Base-by-base conservation (phyloP, 2,113 vertebrate species). In the Sphaerodactylus townsendi region DNA sequence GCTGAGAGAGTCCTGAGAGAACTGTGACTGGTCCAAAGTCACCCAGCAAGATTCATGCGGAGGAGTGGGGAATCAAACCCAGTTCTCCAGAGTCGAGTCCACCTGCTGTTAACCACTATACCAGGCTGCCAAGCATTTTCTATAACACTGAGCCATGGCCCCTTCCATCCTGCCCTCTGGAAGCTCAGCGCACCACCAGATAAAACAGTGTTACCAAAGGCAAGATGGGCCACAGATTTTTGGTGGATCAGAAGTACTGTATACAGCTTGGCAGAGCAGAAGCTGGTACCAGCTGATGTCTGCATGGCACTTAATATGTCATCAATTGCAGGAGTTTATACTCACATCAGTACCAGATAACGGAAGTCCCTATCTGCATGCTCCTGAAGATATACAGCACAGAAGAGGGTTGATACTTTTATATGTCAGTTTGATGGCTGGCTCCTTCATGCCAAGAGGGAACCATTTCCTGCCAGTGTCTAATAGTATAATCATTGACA, bases 401-500 rank as follows among this genome's bases (percentile, higher is more conserved):
- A 35, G 23, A 48, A 65, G 37, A 82, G 3, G 28, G 8, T 46
- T 53, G 56, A 66, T 37, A 50, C 41, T 50, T 85, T 79, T 37
- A 50, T 50, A 14, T 37, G 23, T n/a, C 77, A 50, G 23, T 59
- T 88, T 84, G 73, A 77, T 85, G 77, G 11, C 70, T 59, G 76
- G 11, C 77, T 81, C 1, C 85, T 86, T 50, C 72, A 1, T 46
- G 59, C 87, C 62, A 80, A 2, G 73, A 28, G 84, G 6, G 73
- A 79, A 81, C 14, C 46, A 1, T 71, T 86, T 69, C 86, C 62
- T 15, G 44, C 10, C 87, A 80, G 21, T 73, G 76, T 76, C 48
- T 91, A 84, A 62, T 1, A n/a, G 37, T 39, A 33, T 81, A 68
- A 68, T 85, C 74, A 84, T 69, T 70, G 65, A 77, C 11, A 17